These are phyloP conservation scores for Cosmorhoe ocellata DNA, from an alignment of 2,888 invertebrate genomes.

Conservation along the genomic window DNA sequence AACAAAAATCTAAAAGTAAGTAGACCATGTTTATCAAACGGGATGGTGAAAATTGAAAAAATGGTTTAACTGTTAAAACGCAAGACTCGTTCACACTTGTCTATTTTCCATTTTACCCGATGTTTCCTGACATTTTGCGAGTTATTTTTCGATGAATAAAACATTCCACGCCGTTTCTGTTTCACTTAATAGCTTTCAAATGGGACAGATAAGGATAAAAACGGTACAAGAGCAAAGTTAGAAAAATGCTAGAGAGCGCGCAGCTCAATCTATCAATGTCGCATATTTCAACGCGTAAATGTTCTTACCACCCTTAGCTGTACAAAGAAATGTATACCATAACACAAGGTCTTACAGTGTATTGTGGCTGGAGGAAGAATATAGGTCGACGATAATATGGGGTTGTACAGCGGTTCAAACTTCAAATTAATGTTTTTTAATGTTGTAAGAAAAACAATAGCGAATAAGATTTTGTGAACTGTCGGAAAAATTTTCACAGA, in stretches of 20 bases:
- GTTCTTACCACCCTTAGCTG: conserved; percentile 7
- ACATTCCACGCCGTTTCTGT: conserved; percentile 1
- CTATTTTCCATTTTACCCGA: too few relatives aligned
- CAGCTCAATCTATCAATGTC: conserved; percentile 39
- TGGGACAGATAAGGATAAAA: conserved; percentile 17
- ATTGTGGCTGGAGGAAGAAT: conserved; percentile 8
- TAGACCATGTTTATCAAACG: too few relatives aligned
- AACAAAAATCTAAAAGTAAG: too few relatives aligned
- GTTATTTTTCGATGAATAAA: not conserved
- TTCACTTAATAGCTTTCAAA: conserved; percentile 20
- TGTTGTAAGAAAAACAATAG: conserved; percentile 31
- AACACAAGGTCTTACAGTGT: conserved; percentile 15
- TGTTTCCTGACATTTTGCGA: too few relatives aligned
- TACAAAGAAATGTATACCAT: conserved; percentile 25
- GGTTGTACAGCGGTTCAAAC: conserved; percentile 31
- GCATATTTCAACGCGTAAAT: conserved; percentile 10
- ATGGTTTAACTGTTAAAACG: too few relatives aligned
- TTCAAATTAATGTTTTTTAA: conserved; percentile 39
- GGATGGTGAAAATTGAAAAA: too few relatives aligned
- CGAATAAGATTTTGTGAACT: conserved; percentile 1
- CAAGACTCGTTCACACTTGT: too few relatives aligned
- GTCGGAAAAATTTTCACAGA: too few relatives aligned
- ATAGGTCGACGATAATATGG: conserved; percentile 37
- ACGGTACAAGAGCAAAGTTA: conserved; percentile 18
- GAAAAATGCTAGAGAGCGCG: conserved; percentile 27